Base-by-base conservation (phyloP, 1,140 invertebrate genomes). In the Calephelis virginiensis region DNA sequence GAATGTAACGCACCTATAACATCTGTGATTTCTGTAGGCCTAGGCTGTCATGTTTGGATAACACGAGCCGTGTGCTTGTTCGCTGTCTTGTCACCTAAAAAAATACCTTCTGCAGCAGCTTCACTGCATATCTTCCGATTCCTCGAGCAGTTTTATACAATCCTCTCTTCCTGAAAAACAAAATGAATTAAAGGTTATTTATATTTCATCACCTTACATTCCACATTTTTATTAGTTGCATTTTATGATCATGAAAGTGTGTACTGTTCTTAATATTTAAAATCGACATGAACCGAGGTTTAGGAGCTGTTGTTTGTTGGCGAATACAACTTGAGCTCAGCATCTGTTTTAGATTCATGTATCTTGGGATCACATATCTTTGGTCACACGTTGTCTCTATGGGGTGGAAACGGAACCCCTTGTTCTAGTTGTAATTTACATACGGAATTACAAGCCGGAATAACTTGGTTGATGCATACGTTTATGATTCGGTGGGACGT, bases 351-450 rank as follows among this genome's bases (percentile, higher is more conserved):
- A 10, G 10, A 64, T 45, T 17, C 53, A 49, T 17, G 46, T 71
- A 43, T 63, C 53, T 69, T 46, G 45, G 68, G 83, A 45, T 74
- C 80, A 64, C 63, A 60, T 69, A 59, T 64, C 46, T 59, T 62
- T 79, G 77, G 81, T 14, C 63, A 61, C 59, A 53, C 66, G 17
- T 68, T 77, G 78, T 86, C 79, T 85, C 84, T 78, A 73, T 77
- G 81, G 85, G 85, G 86, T 86, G 79, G 78, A 82, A 56, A 80
- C 70, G 73, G 69, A 75, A 86, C 83, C 82, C 85, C 85, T 86
- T 86, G 80, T 77, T 77, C 69, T 80, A 89, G 80, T 82, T 82
- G 79, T 83, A 89, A 90, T 90, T 90, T 90, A 89, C 85, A 90
- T 89, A 83, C 80, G 76, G 85, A 89, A 89, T 90, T 84, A 89